phyloP scores from a whole-genome alignment of 2,113 vertebrate species.

The Bujurquina vittata region DNA sequence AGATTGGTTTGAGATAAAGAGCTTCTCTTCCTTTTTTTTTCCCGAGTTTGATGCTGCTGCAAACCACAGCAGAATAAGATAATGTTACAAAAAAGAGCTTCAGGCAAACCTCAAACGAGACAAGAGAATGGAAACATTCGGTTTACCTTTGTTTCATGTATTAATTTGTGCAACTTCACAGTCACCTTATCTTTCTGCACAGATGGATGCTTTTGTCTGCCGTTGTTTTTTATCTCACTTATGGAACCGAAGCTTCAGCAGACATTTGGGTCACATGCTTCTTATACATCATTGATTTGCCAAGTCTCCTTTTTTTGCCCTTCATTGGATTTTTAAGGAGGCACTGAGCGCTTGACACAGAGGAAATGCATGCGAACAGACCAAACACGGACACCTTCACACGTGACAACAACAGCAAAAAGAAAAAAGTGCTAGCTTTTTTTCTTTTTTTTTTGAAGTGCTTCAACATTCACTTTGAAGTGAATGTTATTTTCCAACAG shows the following conservation, averaged over 20 bases:
- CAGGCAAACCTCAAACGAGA: background rate
- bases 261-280: conserved; percentile 12
- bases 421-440: no score
- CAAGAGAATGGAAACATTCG: background rate
- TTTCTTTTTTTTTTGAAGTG: background rate
- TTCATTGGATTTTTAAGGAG: background rate
- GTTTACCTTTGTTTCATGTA: background rate
- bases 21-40: background rate
- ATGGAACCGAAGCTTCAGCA: background rate
- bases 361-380: background rate
- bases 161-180: background rate
- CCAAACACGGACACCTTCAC: background rate
- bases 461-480: background rate
- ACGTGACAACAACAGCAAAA: background rate
- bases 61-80: background rate
- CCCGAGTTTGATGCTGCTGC: background rate
- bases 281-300: conserved; percentile 1
- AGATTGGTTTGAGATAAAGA: background rate
- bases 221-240: background rate
- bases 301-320: background rate
- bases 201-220: conserved; percentile 1
- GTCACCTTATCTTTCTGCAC: background rate
- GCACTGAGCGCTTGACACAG: background rate
- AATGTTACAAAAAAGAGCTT: background rate
- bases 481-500: background rate